phyloP scores from a whole-genome alignment of 2,113 vertebrate species.

The Nicator chloris region DNA sequence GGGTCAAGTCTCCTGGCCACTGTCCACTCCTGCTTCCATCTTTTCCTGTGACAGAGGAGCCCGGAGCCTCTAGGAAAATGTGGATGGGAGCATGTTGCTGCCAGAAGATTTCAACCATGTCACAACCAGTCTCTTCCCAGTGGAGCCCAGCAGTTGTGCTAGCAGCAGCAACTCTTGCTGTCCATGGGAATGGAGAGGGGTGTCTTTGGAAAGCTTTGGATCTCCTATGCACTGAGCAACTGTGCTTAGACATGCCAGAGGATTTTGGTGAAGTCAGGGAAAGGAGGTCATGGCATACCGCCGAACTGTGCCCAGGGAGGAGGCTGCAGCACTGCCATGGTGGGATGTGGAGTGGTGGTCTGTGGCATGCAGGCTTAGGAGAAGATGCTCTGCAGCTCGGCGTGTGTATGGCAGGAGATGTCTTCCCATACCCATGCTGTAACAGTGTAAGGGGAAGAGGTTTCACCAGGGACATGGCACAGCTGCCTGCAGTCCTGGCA shows the following conservation, averaged over 20 bases:
- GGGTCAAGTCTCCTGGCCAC: neutral
- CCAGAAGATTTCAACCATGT: neutral
- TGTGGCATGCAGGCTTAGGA: accelerated
- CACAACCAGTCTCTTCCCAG: neutral
- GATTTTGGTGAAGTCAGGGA: neutral
- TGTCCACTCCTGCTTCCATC: neutral
- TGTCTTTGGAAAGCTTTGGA: neutral
- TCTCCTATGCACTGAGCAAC: neutral
- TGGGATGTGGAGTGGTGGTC: neutral
- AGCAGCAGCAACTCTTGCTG: neutral
- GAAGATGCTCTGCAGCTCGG: neutral
- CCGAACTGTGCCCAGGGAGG: neutral
- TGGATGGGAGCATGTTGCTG: neutral
- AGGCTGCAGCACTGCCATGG: neutral
- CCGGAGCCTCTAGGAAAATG: neutral
- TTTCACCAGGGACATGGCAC: neutral
- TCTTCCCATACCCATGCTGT: neutral
- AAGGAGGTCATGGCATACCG: neutral
- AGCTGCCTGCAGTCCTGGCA: neutral
- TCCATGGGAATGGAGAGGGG: neutral
- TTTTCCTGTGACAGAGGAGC: neutral
- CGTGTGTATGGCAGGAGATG: neutral
- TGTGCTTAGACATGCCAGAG: accelerated
- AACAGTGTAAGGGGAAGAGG: neutral
- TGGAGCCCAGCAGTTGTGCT: neutral